These are phyloP conservation scores for Apistogramma diplotaenia DNA, from an alignment of 2,113 vertebrate genomes.

Conservation along the genomic window DNA sequence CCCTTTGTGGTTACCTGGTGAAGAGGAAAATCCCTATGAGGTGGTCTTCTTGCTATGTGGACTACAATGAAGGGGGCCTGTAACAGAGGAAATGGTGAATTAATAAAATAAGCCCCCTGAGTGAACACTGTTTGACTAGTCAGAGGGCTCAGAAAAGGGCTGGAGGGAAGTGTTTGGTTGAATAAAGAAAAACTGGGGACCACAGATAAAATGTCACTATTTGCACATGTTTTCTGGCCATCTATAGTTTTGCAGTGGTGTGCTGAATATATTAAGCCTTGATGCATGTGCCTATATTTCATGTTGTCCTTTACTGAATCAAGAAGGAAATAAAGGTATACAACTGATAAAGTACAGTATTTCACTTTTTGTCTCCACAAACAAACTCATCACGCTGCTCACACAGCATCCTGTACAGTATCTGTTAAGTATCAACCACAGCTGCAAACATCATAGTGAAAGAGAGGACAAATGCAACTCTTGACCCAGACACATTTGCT, in stretches of 20 bases:
- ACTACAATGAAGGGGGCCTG: constrained; percentile 46
- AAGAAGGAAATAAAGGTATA: not conserved
- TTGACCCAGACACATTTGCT: constrained; percentile 21
- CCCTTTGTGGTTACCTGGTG: constrained; percentile 73
- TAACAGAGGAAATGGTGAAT: constrained; percentile 66
- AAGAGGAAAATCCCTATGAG: constrained; percentile 75
- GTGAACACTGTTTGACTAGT: constrained; percentile 36
- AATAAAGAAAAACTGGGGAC: not conserved
- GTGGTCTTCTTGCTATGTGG: constrained; percentile 66
- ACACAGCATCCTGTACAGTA: not conserved
- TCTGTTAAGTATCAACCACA: constrained; percentile 13
- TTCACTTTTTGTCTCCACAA: not conserved
- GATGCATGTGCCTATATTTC: not conserved
- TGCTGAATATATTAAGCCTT: not conserved
- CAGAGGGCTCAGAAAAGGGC: constrained; percentile 1
- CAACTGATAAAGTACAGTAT: not conserved
- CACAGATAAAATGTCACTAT: not conserved
- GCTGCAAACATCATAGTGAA: constrained; percentile 1
- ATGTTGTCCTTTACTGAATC: not conserved
- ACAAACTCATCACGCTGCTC: not conserved
- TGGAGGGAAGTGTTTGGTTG: not conserved
- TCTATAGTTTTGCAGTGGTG: not conserved
- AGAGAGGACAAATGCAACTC: constrained; percentile 16
- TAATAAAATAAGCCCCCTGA: constrained; percentile 56
- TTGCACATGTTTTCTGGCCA: not conserved